A percentile compares a stretch with the other conserved stretches of the same genome.
These are phyloP conservation scores for Plectrocnemia conspersa DNA, from an alignment of 1,140 invertebrate genomes.

Conservation along the genomic window DNA sequence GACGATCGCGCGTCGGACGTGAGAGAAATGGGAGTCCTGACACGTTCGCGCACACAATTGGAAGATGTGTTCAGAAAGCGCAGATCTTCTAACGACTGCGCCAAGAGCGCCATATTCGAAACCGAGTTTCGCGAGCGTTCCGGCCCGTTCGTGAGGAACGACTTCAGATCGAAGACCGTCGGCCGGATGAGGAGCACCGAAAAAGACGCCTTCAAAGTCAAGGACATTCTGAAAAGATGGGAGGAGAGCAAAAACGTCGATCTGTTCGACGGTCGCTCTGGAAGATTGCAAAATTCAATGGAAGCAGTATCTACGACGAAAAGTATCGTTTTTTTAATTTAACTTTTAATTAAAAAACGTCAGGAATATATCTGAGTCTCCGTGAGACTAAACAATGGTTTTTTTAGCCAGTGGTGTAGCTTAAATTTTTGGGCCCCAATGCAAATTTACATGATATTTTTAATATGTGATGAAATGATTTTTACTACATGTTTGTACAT, in stretches of 20 bases:
- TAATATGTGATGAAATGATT: too few species aligned
- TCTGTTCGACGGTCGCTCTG: background rate
- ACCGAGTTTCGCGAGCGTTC: background rate
- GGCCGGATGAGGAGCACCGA: slow-evolving; percentile 18
- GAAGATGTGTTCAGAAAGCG: slow-evolving; percentile 30
- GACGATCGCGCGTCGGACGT: background rate
- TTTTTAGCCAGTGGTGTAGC: too few species aligned
- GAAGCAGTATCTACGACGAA: slow-evolving; percentile 1
- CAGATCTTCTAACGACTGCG: background rate
- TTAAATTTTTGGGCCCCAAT: too few species aligned
- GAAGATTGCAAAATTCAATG: background rate
- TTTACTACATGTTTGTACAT: too few species aligned
- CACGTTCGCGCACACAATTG: slow-evolving; percentile 23
- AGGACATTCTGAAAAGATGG: slow-evolving; percentile 28
- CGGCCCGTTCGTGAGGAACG: slow-evolving; percentile 8
- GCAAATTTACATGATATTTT: too few species aligned
- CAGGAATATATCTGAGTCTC: background rate
- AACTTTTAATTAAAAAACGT: background rate
- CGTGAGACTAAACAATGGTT: too few species aligned
- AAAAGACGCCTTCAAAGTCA: slow-evolving; percentile 23
- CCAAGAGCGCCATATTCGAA: background rate
- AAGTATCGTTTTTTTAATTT: background rate
- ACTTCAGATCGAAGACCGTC: slow-evolving; percentile 21
- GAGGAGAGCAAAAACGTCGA: slow-evolving; percentile 27
- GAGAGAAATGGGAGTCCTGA: slow-evolving; percentile 18